A percentile compares a stretch with the other conserved stretches of the same genome.
Conservation (phyloP, 1,140 invertebrate species). For the Bemisia tabaci region DNA sequence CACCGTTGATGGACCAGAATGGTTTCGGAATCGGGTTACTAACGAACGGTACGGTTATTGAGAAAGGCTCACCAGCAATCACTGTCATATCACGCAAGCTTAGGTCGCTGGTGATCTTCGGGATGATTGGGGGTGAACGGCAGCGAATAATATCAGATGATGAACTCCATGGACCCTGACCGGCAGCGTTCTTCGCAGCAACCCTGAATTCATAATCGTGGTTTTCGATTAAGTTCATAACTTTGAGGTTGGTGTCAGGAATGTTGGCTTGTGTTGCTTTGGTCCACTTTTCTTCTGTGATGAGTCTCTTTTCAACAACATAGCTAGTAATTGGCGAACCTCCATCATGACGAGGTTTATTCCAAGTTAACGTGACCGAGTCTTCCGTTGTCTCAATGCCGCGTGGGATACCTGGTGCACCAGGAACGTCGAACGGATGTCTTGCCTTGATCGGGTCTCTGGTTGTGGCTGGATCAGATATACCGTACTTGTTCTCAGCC, state of each 20-base stretch:
- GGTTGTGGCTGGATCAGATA: slow-evolving; percentile 80
- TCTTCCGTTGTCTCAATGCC: slow-evolving; percentile 80
- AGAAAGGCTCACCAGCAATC: slow-evolving; percentile 89
- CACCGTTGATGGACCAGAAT: slow-evolving; percentile 74
- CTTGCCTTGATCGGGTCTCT: slow-evolving; percentile 80
- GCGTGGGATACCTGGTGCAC: slow-evolving; percentile 72
- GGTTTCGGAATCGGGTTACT: slow-evolving; percentile 81
- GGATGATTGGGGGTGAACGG: slow-evolving; percentile 56
- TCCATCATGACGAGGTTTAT: slow-evolving; percentile 83
- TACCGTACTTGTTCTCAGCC: slow-evolving; percentile 93
- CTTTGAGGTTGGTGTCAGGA: slow-evolving; percentile 63
- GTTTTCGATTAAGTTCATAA: slow-evolving; percentile 81
- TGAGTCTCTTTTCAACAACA: slow-evolving; percentile 78
- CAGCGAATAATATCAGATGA: slow-evolving; percentile 83
- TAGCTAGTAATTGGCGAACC: slow-evolving; percentile 84
- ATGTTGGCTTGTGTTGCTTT: slow-evolving; percentile 72
- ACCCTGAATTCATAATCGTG: slow-evolving; percentile 96
- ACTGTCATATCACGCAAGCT: slow-evolving; percentile 89
- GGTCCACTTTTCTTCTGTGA: slow-evolving; percentile 82
- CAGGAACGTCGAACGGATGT: slow-evolving; percentile 91
- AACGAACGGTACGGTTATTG: slow-evolving; percentile 82
- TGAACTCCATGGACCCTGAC: slow-evolving; percentile 81
- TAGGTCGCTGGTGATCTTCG: slow-evolving; percentile 85
- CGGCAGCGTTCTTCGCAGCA: slow-evolving; percentile 88
- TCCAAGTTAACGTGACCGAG: slow-evolving; percentile 87